Percentiles rank a stretch among this genome's conserved stretches.
Evolutionary conservation across 2,888 invertebrate genomes (phyloP).

Genomic region (Bruchidius siliquastri): DNA sequence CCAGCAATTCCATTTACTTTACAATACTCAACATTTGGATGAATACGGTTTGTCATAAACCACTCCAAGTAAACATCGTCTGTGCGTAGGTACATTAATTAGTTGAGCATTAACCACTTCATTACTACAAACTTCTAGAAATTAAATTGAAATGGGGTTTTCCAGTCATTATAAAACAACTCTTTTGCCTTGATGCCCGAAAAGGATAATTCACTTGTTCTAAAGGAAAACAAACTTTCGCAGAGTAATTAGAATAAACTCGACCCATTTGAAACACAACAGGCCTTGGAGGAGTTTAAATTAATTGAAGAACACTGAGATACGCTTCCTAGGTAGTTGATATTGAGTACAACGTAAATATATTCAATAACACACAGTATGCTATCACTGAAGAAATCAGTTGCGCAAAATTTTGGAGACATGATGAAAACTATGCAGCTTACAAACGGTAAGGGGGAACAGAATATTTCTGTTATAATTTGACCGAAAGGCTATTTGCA

Average conservation of each 20-base stretch:
- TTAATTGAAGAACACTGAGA: not conserved
- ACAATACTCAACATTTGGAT: no score
- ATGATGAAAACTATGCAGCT: no score
- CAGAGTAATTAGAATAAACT: not conserved
- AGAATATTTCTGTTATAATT: no score
- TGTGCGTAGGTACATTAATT: not conserved
- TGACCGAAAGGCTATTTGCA: no score
- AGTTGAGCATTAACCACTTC: not conserved
- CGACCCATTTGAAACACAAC: not conserved
- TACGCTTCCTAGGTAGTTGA: not conserved
- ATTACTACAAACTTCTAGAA: not conserved
- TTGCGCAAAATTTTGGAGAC: no score
- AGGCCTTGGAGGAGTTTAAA: not conserved
- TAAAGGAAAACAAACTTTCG: not conserved
- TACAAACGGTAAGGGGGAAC: no score
- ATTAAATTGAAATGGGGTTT: not conserved
- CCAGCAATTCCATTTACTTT: no score
- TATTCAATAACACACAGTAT: not conserved
- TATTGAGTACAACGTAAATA: not conserved
- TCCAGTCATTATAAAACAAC: not conserved
- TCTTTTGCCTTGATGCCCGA: not conserved
- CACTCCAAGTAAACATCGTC: no score
- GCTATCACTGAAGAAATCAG: not conserved
- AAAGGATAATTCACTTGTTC: not conserved
- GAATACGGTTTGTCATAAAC: no score